A percentile compares a stretch with the other conserved stretches of the same genome.
Evolutionary conservation across 2,797 vertebrate species (phyloP).

Genomic region (Phrynocephalus forsythii): DNA sequence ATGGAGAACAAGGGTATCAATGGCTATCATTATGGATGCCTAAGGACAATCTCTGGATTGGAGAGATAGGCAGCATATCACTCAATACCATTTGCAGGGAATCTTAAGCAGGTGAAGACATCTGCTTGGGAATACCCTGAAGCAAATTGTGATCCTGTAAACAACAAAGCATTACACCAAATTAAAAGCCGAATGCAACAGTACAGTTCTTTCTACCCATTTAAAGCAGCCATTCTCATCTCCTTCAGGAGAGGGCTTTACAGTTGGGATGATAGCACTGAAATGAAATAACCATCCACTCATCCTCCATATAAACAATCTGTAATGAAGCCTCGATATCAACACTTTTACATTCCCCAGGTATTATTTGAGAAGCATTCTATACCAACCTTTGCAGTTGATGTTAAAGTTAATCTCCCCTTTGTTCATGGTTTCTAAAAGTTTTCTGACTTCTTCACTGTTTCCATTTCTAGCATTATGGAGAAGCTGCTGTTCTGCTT

Average conservation of each 20-base stretch:
- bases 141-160: background rate
- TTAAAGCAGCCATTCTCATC: background rate
- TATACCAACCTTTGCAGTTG: slow-evolving; percentile 93
- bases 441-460: slow-evolving; percentile 81
- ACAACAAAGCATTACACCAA: background rate
- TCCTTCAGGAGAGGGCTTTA: background rate
- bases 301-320: background rate
- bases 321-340: background rate
- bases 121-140: too few species aligned
- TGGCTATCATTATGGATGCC: too few species aligned
- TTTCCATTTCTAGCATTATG: slow-evolving; percentile 92
- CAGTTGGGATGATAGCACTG: background rate
- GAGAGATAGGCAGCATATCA: too few species aligned
- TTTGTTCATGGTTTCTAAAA: slow-evolving; percentile 82
- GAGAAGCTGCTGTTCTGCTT: slow-evolving; percentile 91
- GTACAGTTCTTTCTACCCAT: background rate
- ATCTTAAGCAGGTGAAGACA: too few species aligned
- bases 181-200: background rate
- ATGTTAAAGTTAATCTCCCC: slow-evolving; percentile 84
- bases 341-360: background rate
- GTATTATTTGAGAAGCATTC: background rate
- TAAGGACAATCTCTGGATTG: too few species aligned
- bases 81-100: too few species aligned
- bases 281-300: background rate
- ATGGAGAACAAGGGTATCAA: too few species aligned